Evolutionary conservation across 2,113 vertebrate genomes (phyloP).

Genomic region (Polypterus senegalus): DNA sequence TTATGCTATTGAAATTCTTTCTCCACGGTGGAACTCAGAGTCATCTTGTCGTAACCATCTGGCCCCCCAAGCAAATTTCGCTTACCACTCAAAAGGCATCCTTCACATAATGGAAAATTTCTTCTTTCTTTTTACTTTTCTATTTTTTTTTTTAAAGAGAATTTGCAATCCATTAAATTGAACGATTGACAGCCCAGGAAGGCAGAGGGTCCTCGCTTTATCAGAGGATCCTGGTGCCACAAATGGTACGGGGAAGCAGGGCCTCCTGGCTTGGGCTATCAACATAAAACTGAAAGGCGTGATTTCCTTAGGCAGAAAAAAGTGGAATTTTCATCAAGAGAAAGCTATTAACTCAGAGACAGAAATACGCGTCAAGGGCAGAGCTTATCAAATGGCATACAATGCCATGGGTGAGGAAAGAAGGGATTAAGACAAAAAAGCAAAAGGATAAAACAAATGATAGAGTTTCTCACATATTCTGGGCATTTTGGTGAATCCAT

Average conservation of each 20-base stretch:
- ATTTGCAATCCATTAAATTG: conserved; percentile 45
- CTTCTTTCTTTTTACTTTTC: conserved; percentile 32
- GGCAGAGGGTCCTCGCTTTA: conserved; percentile 32
- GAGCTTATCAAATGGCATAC: no score
- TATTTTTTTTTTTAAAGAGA: conserved; percentile 32
- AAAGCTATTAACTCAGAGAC: conserved; percentile 20
- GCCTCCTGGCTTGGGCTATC: no score
- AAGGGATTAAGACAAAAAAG: no score
- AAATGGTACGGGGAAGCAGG: no score
- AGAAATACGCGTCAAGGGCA: background rate
- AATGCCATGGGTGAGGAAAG: no score
- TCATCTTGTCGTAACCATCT: conserved; percentile 8
- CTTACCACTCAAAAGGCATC: conserved; percentile 1
- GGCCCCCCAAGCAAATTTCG: conserved; percentile 3
- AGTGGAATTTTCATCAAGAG: conserved; percentile 32
- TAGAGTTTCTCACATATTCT: no score
- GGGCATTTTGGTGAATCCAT: no score
- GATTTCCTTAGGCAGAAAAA: no score
- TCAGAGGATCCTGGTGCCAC: conserved; percentile 25
- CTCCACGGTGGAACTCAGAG: background rate
- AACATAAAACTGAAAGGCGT: no score
- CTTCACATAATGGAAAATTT: conserved; percentile 24
- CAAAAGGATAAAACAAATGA: no score
- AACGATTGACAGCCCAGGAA: conserved; percentile 39
- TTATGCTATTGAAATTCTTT: conserved; percentile 17